Evolutionary conservation across 2,113 vertebrate genomes (phyloP).

Genomic region (Silurus glanis): DNA sequence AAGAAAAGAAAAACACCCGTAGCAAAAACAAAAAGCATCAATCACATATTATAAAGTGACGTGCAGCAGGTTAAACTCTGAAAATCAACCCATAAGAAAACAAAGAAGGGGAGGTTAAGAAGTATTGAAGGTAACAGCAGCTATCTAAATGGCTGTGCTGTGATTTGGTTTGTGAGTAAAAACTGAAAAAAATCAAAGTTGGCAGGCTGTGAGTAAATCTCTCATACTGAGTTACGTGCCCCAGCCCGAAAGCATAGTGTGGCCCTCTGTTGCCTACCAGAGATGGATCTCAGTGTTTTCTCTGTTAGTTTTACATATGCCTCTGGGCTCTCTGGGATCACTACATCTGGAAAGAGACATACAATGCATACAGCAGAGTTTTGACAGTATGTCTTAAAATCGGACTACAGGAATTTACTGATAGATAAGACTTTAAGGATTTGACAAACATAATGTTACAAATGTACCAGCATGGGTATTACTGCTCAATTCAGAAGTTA

Average conservation of each 20-base stretch:
- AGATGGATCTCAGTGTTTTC: slow-evolving; percentile 84
- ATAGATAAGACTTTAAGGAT: not conserved
- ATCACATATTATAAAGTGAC: slow-evolving; percentile 49
- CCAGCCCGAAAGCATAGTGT: slow-evolving; percentile 60
- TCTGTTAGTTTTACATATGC: slow-evolving; percentile 95
- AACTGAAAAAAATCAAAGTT: slow-evolving; percentile 60
- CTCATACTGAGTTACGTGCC: slow-evolving; percentile 29
- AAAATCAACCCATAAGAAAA: slow-evolving; percentile 59
- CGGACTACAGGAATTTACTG: not conserved
- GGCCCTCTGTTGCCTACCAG: slow-evolving; percentile 83
- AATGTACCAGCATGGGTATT: not conserved
- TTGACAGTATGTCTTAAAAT: slow-evolving; percentile 19
- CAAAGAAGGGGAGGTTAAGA: slow-evolving; percentile 62
- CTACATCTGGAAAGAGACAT: slow-evolving; percentile 92
- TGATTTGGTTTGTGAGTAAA: slow-evolving; percentile 57
- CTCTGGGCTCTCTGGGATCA: slow-evolving; percentile 91
- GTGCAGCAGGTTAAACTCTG: slow-evolving; percentile 60
- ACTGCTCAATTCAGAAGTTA: not conserved
- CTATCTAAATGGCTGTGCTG: slow-evolving; percentile 16
- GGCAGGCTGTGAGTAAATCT: slow-evolving; percentile 52
- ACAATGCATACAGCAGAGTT: slow-evolving; percentile 67
- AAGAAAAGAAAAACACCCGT: slow-evolving; percentile 19
- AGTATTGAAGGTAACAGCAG: slow-evolving; percentile 54
- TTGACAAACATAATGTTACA: not conserved
- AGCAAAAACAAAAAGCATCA: slow-evolving; percentile 48